Evolutionary conservation across 2,113 vertebrate genomes (phyloP).

Genomic region (Holacanthus passer): DNA sequence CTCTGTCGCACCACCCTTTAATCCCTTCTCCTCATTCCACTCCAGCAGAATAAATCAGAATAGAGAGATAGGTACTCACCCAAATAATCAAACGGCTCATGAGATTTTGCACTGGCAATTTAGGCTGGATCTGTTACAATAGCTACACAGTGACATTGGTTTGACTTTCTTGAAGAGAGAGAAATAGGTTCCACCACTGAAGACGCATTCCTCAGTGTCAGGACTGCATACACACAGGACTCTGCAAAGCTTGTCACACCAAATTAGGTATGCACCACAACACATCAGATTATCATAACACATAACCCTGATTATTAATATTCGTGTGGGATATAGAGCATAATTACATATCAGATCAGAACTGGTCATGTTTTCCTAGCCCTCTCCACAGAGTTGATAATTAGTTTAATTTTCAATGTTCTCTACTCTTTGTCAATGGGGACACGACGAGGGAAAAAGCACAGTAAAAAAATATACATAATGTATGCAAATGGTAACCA

Average conservation of each 20-base stretch:
- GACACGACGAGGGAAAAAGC: constrained; percentile 4
- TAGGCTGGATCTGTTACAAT: constrained; percentile 32
- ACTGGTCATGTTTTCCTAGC: constrained; percentile 40
- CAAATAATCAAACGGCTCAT: constrained; percentile 47
- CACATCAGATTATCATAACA: constrained; percentile 18
- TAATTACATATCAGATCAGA: constrained; percentile 44
- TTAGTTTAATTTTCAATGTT: constrained; percentile 26
- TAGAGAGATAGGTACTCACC: constrained; percentile 28
- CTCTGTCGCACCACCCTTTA: constrained; percentile 32
- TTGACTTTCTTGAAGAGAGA: constrained; percentile 39
- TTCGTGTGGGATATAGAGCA: constrained; percentile 5
- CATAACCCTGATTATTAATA: constrained; percentile 30
- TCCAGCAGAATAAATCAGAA: constrained; percentile 40
- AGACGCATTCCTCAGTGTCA: constrained; percentile 10
- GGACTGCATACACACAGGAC: constrained; percentile 6
- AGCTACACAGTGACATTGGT: constrained; percentile 43
- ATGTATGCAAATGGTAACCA: constrained; percentile 27
- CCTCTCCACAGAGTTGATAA: constrained; percentile 34
- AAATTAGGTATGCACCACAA: constrained; percentile 38
- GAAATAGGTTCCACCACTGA: background rate
- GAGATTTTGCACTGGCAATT: constrained; percentile 37
- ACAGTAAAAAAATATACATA: background rate
- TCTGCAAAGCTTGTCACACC: background rate
- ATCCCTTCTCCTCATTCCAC: constrained; percentile 37
- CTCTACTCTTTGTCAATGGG: constrained; percentile 1